A percentile compares a stretch with the other conserved stretches of the same genome.
Evolutionary conservation across 2,888 invertebrate species (phyloP).

Genomic region (Gymnosoma rotundatum): DNA sequence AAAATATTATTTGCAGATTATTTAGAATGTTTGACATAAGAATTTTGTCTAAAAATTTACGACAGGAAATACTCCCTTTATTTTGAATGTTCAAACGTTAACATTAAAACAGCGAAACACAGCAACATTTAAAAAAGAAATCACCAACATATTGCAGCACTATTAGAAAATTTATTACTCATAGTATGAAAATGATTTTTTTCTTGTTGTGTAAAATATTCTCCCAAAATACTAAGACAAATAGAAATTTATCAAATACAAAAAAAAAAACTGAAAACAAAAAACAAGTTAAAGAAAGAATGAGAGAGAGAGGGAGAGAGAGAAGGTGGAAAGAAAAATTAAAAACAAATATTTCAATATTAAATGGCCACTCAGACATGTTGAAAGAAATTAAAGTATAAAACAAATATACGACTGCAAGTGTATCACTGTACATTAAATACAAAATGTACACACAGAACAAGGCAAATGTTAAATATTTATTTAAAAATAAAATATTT

Average conservation of each 20-base stretch:
- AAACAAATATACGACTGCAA: constrained; percentile 6
- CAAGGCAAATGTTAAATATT: constrained; percentile 59
- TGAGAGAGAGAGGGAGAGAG: not conserved
- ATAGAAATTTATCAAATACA: constrained; percentile 33
- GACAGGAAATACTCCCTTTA: not conserved
- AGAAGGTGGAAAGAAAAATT: constrained; percentile 41
- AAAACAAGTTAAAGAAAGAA: not conserved
- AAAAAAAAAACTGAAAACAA: not conserved
- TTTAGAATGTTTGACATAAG: too few species aligned
- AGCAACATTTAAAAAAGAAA: constrained; percentile 13
- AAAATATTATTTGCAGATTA: too few species aligned
- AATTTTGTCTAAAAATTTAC: too few species aligned
- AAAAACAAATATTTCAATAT: constrained; percentile 69
- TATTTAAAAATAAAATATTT: constrained; percentile 65
- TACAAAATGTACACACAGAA: constrained; percentile 33
- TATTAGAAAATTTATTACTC: constrained; percentile 65
- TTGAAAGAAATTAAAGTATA: constrained; percentile 49
- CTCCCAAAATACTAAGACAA: constrained; percentile 38
- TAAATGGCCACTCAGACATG: constrained; percentile 66
- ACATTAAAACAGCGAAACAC: constrained; percentile 16
- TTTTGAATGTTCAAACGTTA: not conserved
- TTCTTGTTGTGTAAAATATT: constrained; percentile 1
- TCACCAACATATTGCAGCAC: constrained; percentile 65
- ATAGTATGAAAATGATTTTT: constrained; percentile 17
- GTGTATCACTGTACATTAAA: constrained; percentile 37